phyloP scores from a whole-genome alignment of 2,888 invertebrate genomes.

The Seira sanloemensis region DNA sequence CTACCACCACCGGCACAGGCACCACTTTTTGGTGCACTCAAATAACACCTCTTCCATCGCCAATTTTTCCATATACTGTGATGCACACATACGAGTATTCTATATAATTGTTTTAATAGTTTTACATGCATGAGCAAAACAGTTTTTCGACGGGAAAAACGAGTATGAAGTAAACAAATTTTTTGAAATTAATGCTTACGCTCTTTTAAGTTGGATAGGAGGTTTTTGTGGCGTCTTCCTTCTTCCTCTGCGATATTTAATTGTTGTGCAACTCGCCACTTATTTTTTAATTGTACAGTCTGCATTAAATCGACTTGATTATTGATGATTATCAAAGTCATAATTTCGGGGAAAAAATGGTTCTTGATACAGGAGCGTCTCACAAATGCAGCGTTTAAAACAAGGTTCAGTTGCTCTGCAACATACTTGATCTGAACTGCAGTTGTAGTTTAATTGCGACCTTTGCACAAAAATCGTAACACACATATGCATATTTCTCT shows the following conservation, averaged over 20 bases:
- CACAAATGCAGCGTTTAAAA: not conserved
- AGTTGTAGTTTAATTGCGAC: conserved; percentile 7
- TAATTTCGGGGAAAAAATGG: not conserved
- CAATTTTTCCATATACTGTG: not conserved
- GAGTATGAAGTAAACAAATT: conserved; percentile 8
- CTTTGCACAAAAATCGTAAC: not conserved
- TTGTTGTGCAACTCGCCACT: not conserved
- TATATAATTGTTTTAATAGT: conserved; percentile 5
- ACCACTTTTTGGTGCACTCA: conserved; percentile 26
- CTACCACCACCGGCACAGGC: conserved; percentile 22
- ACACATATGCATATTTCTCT: not conserved
- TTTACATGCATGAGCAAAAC: not conserved
- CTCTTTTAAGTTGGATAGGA: conserved; percentile 1
- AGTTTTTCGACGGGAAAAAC: not conserved
- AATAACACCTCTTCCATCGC: conserved; percentile 40
- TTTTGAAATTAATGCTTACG: conserved; percentile 15
- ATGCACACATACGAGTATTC: not conserved
- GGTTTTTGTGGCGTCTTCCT: conserved; percentile 7
- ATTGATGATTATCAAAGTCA: conserved; percentile 46
- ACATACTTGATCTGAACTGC: not conserved
- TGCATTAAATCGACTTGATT: conserved; percentile 29
- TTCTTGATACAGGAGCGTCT: not conserved
- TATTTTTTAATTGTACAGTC: conserved; percentile 36
- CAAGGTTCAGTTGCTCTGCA: not conserved
- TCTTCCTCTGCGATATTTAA: not conserved